A percentile compares a stretch with the other conserved stretches of the same genome.
These are phyloP conservation scores for Gryllus bimaculatus DNA, from an alignment of 1,140 invertebrate genomes.

Conservation along the genomic window DNA sequence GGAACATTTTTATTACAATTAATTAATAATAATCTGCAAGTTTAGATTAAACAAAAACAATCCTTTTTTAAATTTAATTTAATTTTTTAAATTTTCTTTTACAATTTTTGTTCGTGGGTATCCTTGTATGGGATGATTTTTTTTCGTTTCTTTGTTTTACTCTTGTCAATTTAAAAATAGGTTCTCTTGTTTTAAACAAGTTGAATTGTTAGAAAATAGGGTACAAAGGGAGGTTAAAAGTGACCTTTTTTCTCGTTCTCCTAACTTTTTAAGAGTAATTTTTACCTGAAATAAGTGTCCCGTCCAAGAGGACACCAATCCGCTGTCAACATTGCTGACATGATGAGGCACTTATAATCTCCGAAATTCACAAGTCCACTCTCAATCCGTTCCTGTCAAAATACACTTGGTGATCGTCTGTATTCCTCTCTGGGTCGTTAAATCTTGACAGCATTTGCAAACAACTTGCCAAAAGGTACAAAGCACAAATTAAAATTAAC, in stretches of 20 bases:
- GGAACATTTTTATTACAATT: too few relatives aligned
- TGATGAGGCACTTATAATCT: slow-evolving; percentile 25
- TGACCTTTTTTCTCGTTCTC: not conserved
- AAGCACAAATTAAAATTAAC: not conserved
- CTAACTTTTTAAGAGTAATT: not conserved
- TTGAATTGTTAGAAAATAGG: too few relatives aligned
- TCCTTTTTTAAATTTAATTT: too few relatives aligned
- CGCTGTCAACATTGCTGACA: slow-evolving; percentile 51
- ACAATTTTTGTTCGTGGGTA: too few relatives aligned
- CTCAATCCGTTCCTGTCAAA: not conserved
- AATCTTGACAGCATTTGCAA: not conserved
- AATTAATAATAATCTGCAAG: too few relatives aligned
- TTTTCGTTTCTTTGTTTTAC: too few relatives aligned
- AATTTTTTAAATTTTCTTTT: too few relatives aligned
- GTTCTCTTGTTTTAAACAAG: too few relatives aligned
- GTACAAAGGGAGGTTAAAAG: too few relatives aligned
- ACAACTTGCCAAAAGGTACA: not conserved
- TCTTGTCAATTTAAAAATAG: too few relatives aligned
- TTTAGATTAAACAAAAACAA: too few relatives aligned
- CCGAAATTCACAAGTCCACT: not conserved
- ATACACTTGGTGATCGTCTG: not conserved
- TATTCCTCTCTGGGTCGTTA: not conserved
- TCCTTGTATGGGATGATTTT: too few relatives aligned
- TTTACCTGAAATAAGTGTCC: slow-evolving; percentile 57
- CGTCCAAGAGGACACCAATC: slow-evolving; percentile 60